Conservation (phyloP, 2,797 vertebrate species). For the Thalassophryne amazonica region DNA sequence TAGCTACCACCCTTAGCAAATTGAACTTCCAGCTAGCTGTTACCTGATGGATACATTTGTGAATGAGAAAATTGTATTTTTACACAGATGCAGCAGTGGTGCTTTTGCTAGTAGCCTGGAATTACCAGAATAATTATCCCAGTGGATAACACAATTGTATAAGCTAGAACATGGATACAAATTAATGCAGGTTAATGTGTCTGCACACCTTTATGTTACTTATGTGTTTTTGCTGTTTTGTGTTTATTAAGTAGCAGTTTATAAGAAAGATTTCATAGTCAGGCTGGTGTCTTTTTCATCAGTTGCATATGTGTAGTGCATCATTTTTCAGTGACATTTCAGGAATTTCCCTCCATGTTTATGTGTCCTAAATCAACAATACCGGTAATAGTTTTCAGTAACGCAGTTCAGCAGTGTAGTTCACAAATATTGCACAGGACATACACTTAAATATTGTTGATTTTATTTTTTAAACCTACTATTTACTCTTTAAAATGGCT, state of each 20-base stretch:
- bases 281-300: constrained; percentile 39
- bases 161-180: constrained; percentile 63
- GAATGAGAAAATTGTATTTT: constrained; percentile 24
- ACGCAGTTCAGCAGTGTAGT: constrained; percentile 8
- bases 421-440: background rate
- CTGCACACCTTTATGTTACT: constrained; percentile 26
- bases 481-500: no score
- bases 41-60: constrained; percentile 16
- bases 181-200: constrained; percentile 39
- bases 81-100: constrained; percentile 27
- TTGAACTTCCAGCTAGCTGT: background rate
- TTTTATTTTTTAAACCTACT: no score
- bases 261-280: constrained; percentile 2
- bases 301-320: background rate
- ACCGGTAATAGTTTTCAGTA: background rate
- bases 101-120: constrained; percentile 46
- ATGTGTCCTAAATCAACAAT: no score
- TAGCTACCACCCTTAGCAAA: background rate
- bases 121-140: constrained; percentile 29
- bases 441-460: no score
- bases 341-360: no score
- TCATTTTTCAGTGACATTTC: constrained; percentile 13
- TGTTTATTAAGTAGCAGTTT: constrained; percentile 12
- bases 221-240: constrained; percentile 25
- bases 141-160: constrained; percentile 57